A percentile compares a stretch with the other conserved stretches of the same genome.
Evolutionary conservation across 2,888 invertebrate genomes (phyloP).

Genomic region (Meandrusa payeni): DNA sequence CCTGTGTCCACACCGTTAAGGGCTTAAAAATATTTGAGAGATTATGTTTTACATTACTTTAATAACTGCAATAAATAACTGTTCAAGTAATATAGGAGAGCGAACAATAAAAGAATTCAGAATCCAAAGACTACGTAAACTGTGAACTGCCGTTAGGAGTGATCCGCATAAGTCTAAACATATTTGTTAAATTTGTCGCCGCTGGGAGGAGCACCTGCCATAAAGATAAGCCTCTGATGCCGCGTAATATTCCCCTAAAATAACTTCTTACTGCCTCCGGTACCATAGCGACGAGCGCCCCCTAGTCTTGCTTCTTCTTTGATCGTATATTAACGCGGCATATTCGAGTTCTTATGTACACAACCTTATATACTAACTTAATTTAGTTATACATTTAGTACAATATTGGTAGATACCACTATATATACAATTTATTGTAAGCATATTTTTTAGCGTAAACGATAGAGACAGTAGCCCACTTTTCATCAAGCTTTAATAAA

Average conservation of each 20-base stretch:
- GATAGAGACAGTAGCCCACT: too few relatives aligned
- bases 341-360: constrained; percentile 42
- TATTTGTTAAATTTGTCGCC: constrained; percentile 75
- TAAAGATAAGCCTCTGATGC: constrained; percentile 78
- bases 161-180: constrained; percentile 74
- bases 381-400: too few relatives aligned
- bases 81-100: too few relatives aligned
- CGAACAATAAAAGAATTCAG: too few relatives aligned
- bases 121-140: constrained; percentile 28
- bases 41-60: too few relatives aligned
- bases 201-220: constrained; percentile 73
- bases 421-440: too few relatives aligned
- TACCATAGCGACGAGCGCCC: constrained; percentile 62
- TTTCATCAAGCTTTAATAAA: too few relatives aligned
- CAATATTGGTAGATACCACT: too few relatives aligned
- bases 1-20: too few relatives aligned
- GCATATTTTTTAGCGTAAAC: too few relatives aligned
- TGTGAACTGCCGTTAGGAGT: constrained; percentile 41
- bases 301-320: constrained; percentile 42
- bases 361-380: constrained; percentile 30
- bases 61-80: too few relatives aligned
- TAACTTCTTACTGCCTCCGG: constrained; percentile 79
- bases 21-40: too few relatives aligned
- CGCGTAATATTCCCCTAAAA: constrained; percentile 77
- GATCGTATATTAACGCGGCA: constrained; percentile 35